Evolutionary conservation across 1,140 invertebrate species (phyloP), one percentile per base, ranked within the genome.

Genomic region (Sarcophaga peregrina): DNA sequence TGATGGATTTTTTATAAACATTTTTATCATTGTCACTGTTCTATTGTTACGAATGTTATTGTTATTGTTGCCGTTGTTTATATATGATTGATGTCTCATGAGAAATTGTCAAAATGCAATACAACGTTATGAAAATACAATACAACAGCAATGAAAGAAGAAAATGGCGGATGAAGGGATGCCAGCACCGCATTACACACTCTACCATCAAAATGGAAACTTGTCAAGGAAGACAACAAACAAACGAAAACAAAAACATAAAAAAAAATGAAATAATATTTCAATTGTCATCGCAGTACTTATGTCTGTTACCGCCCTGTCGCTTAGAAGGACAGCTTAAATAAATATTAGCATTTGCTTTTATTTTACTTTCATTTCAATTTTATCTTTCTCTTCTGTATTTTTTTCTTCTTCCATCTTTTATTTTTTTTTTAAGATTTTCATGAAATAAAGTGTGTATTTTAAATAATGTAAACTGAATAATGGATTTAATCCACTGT

Each of bases 31-130:
- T 13, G 37, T 58, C 54, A 58, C n/a, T 58, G 54, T 58, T 58
- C 15, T n/a, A 58, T n/a, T n/a, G 54, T 5, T 13, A n/a, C 15
- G 25, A 13, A 5, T 58, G 54, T n/a, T 13, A 13, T n/a, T 58
- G 54, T n/a, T 58, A n/a, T 8, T 68, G 62, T 20, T 68, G 62
- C 10, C 10, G 62, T 68, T 68, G 62, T 68, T 68, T 68, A 68
- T 46, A 76, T 76, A 47, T 76, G 74, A 76, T 76, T 76, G 74
- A 76, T 76, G 74, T 48, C 74, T 25, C 74, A 76, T 48, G 74
- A 48, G 74, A 76, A 47, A 76, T 76, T 76, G 74, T 76, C 74
- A 76, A 76, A 76, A 48, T 68, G 17, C 74, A 76, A 76, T 76
- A 76, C 46, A 47, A 17, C 25, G 25, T 37, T 37, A 4, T 3